phyloP scores from a whole-genome alignment of 2,113 vertebrate genomes.

The Cercocebus atys region DNA sequence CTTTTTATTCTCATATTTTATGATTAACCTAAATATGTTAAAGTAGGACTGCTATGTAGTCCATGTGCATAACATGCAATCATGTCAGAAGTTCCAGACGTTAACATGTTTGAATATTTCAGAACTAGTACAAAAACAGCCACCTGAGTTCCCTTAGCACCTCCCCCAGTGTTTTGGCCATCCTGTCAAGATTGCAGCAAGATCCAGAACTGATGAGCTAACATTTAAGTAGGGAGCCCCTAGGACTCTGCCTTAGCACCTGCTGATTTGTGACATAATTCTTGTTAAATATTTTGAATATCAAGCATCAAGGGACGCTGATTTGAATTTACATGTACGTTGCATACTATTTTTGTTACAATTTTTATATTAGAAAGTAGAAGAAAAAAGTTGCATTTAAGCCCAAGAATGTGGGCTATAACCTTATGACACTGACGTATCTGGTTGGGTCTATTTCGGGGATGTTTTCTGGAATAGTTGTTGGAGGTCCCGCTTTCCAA shows the following conservation, averaged over 20 bases:
- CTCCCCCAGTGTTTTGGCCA: not conserved
- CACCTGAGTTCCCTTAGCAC: not conserved
- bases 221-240: not conserved
- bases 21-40: conserved; percentile 25
- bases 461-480: not conserved
- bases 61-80: not conserved
- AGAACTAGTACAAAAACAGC: not conserved
- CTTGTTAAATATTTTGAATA: conserved; percentile 11
- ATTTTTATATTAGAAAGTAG: not conserved
- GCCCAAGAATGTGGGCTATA: not conserved
- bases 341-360: not conserved
- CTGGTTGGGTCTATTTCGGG: not conserved
- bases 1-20: conserved; percentile 48
- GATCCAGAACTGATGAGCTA: not conserved
- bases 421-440: not conserved
- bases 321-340: not conserved
- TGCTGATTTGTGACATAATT: not conserved
- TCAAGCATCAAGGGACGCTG: not conserved
- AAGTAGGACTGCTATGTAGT: not conserved
- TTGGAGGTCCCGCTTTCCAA: not conserved
- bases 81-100: not conserved
- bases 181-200: not conserved
- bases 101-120: not conserved
- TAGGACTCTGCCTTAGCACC: not conserved
- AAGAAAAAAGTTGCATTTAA: not conserved